A percentile compares a stretch with the other conserved stretches of the same genome.
Evolutionary conservation across 2,888 invertebrate species (phyloP).

Genomic region (Napeogenes sylphis): DNA sequence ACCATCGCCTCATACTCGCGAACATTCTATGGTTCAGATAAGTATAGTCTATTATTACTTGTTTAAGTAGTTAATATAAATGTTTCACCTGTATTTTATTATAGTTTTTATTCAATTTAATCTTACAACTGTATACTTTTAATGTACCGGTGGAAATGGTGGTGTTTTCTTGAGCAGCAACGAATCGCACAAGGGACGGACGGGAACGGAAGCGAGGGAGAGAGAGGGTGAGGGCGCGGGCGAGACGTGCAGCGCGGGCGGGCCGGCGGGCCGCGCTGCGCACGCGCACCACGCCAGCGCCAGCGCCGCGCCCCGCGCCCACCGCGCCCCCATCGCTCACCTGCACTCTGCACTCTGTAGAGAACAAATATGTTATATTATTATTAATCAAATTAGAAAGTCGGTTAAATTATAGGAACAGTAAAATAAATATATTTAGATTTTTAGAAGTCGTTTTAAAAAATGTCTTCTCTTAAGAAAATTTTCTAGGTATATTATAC

Average conservation of each 20-base stretch:
- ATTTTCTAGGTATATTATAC: no score
- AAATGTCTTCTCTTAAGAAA: no score
- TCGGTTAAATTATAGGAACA: background rate
- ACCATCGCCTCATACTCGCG: conserved; percentile 67
- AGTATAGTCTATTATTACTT: no score
- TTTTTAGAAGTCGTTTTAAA: no score
- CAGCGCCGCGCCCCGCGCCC: conserved; percentile 59
- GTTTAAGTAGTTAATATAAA: no score
- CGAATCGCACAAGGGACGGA: conserved; percentile 44
- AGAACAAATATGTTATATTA: background rate
- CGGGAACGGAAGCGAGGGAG: no score
- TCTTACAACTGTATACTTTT: background rate
- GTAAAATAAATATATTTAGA: no score
- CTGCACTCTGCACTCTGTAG: conserved; percentile 34
- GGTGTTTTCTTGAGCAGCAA: conserved; percentile 53
- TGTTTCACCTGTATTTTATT: no score
- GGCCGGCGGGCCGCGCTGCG: conserved; percentile 54
- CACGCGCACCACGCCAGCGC: conserved; percentile 68
- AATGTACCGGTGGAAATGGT: conserved; percentile 52
- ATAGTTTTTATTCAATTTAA: no score
- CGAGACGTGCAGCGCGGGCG: conserved; percentile 47
- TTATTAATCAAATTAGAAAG: background rate
- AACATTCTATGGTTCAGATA: conserved; percentile 47
- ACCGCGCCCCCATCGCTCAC: conserved; percentile 70
- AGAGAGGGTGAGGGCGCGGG: conserved; percentile 41